A percentile compares a stretch with the other conserved stretches of the same genome.
Evolutionary conservation across 2,113 vertebrate species (phyloP).

Genomic region (Oriolus oriolus): DNA sequence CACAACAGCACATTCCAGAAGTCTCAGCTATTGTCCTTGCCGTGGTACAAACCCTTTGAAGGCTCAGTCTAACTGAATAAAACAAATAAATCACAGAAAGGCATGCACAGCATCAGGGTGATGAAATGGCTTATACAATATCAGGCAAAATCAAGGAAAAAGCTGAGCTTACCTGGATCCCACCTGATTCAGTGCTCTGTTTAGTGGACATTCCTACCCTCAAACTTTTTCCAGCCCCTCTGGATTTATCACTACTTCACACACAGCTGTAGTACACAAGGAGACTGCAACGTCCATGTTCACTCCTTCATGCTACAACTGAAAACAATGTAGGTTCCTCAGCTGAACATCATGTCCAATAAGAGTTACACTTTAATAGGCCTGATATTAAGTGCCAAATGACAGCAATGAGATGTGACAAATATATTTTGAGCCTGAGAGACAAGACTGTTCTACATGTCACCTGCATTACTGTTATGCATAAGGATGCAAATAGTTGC

Average conservation of each 20-base stretch:
- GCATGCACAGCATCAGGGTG: not conserved
- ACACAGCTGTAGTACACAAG: not conserved
- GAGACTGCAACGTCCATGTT: not conserved
- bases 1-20: not conserved
- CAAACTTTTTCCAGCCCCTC: not conserved
- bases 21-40: not conserved
- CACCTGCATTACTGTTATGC: not conserved
- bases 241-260: not conserved
- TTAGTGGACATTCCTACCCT: not conserved
- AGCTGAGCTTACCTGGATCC: not conserved
- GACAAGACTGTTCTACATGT: not conserved
- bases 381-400: conserved; percentile 1
- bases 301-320: not conserved
- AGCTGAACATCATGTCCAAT: not conserved
- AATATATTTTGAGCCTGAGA: conserved; percentile 2
- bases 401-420: conserved; percentile 37
- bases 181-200: not conserved
- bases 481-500: conserved; percentile 7
- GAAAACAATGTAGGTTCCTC: not conserved
- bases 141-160: not conserved
- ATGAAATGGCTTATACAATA: not conserved
- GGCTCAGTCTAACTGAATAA: not conserved
- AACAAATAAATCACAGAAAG: not conserved
- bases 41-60: not conserved
- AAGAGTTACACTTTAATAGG: not conserved